A percentile compares a stretch with the other conserved stretches of the same genome.
Evolutionary conservation across 2,797 vertebrate species (phyloP).

Genomic region (Anniella stebbinsi): DNA sequence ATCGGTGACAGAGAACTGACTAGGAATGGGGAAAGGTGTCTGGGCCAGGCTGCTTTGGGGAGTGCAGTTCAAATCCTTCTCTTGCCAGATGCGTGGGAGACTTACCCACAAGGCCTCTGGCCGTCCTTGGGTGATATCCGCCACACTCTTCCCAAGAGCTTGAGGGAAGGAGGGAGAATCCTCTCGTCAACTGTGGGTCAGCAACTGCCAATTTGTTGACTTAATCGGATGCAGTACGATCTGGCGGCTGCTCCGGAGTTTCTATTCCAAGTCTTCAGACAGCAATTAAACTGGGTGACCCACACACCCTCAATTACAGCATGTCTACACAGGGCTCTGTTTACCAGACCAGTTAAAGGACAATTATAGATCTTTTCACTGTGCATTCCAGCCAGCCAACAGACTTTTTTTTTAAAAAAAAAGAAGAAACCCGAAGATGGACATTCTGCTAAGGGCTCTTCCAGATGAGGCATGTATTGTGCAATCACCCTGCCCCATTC

Average conservation of each 20-base stretch:
- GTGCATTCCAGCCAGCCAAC: conserved; percentile 66
- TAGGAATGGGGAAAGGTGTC: not conserved
- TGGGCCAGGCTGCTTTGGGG: not conserved
- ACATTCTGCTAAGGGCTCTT: conserved; percentile 45
- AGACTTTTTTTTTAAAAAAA: conserved; percentile 23
- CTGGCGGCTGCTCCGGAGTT: conserved; percentile 65
- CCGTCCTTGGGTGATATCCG: not conserved
- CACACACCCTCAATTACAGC: conserved; percentile 75
- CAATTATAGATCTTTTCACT: conserved; percentile 74
- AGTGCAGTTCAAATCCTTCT: not conserved
- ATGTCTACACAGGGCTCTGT: conserved; percentile 58
- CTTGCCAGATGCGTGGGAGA: not conserved
- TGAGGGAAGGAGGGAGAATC: not conserved
- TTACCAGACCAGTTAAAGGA: conserved; percentile 62
- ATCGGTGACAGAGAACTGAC: not conserved
- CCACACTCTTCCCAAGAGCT: not conserved
- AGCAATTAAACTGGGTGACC: conserved; percentile 78
- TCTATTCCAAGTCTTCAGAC: conserved; percentile 78
- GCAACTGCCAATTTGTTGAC: conserved; percentile 66
- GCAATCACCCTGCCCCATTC: not conserved
- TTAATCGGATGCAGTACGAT: conserved; percentile 65
- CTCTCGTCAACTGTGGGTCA: not conserved
- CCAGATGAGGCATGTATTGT: not conserved
- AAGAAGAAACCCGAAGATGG: conserved; percentile 41
- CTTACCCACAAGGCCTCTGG: not conserved